Conservation (phyloP, 2,113 vertebrate genomes). For the Ranitomeya variabilis region DNA sequence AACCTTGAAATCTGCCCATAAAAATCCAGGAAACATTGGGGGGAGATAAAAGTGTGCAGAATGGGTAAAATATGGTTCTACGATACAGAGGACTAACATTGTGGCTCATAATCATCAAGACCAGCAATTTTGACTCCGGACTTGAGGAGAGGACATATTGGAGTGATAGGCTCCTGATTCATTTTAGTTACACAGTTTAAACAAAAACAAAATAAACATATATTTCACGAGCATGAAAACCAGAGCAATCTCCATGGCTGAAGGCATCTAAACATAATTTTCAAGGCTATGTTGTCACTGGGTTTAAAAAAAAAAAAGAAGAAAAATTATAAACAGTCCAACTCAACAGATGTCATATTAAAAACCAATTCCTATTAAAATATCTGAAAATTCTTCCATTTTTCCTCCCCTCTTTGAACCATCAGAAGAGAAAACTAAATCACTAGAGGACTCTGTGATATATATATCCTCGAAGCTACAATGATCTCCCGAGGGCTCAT, state of each 20-base stretch:
- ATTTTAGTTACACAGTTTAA: not conserved
- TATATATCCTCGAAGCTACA: conserved; percentile 63
- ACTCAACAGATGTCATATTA: not conserved
- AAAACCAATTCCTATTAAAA: not conserved
- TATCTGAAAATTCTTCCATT: not conserved
- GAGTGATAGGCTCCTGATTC: too few relatives aligned
- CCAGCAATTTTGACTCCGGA: too few relatives aligned
- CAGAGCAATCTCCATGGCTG: not conserved
- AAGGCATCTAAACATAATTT: not conserved
- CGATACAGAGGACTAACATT: too few relatives aligned
- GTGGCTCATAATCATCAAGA: too few relatives aligned
- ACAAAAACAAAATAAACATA: not conserved
- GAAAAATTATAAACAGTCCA: too few relatives aligned
- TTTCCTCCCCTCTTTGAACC: conserved; percentile 23
- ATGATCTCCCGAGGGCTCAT: conserved; percentile 65
- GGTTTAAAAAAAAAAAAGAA: not conserved
- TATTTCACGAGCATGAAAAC: not conserved
- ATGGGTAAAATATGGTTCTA: too few relatives aligned
- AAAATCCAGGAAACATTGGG: too few relatives aligned
- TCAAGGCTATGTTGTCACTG: not conserved
- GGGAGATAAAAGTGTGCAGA: too few relatives aligned
- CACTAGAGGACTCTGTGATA: conserved; percentile 64
- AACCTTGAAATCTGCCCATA: too few relatives aligned
- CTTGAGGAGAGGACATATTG: too few relatives aligned
- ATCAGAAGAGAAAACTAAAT: conserved; percentile 37